phyloP scores from a whole-genome alignment of 2,888 invertebrate genomes.

The Himalopsyche tibetana region DNA sequence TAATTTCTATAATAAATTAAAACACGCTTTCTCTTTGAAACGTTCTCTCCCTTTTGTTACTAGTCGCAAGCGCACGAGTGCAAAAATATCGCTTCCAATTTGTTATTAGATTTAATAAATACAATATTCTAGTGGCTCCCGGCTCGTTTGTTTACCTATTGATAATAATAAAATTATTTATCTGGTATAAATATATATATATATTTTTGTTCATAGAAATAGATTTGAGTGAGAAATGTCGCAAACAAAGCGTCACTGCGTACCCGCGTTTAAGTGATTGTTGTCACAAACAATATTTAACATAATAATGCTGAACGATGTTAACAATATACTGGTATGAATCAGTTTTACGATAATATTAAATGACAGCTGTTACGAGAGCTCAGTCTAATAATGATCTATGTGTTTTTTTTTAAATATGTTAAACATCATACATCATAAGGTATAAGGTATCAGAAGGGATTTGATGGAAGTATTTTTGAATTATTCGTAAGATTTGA shows the following conservation, averaged over 20 bases:
- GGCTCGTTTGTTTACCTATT: conserved; percentile 3
- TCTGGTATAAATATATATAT: conserved; percentile 16
- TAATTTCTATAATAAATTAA: conserved; percentile 30
- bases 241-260: background rate
- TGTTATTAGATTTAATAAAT: conserved; percentile 9
- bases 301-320: no score
- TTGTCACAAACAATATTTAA: no score
- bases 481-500: no score
- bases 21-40: background rate
- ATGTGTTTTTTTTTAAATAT: no score
- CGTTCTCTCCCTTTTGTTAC: background rate
- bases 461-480: no score
- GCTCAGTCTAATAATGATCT: no score
- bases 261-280: no score
- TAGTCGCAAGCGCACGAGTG: background rate
- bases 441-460: no score
- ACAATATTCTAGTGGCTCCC: conserved; percentile 34
- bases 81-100: conserved; percentile 31
- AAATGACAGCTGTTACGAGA: no score
- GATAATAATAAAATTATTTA: conserved; percentile 22
- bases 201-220: conserved; percentile 26
- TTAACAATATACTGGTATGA: no score
- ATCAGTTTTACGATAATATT: no score
- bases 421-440: no score
- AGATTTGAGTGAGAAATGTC: conserved; percentile 1